Evolutionary conservation across 1,140 invertebrate genomes (phyloP), one percentile per base, ranked within the genome.

Genomic region (Pomacea maculata): DNA sequence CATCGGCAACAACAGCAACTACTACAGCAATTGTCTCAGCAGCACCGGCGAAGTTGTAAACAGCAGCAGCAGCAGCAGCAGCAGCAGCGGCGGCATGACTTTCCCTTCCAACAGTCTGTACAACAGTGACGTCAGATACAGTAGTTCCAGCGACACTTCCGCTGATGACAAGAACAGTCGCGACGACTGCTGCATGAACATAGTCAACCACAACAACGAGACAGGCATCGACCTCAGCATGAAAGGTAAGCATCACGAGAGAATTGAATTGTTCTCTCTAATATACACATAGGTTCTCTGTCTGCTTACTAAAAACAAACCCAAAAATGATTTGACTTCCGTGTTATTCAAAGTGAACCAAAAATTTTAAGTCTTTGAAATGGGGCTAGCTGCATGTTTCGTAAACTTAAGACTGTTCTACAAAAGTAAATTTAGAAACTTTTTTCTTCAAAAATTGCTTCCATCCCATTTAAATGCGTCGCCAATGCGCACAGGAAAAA

Each of bases 181-280:
- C 11, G 57, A 61, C 57, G 57, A 61, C 57, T 11, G 57, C 57
- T 61, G 57, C 75, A 7, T 21, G 34, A 65, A 65, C 2, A 29
- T 75, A n/a, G 54, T 21, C 52, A n/a, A 57, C 54, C 57, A 61
- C 57, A 57, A 52, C 25, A 25, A 52, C 63, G 63, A 77, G 11
- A 65, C 57, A 3, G 77, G 77, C 17, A 78, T 78, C 52, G 77
- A 78, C 77, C 67, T 78, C 12, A 78, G 77, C n/a, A 21, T 78
- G 77, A 78, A 78, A 78, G 77, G 77, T 78, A 14, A 78, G 77
- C n/a, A 29, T 55, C 1, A n/a, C 17, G 54, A 5, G 10, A 11
- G 25, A 4, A 52, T 54, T 0, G 73, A 0, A 61, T 61, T 61
- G 4, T 14, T 61, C 57, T 61, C 57, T 61, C 57, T 61, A 4